Percentiles rank a stretch among this genome's conserved stretches.
Conservation (phyloP, 2,797 vertebrate genomes). For the Etheostoma nigrum region DNA sequence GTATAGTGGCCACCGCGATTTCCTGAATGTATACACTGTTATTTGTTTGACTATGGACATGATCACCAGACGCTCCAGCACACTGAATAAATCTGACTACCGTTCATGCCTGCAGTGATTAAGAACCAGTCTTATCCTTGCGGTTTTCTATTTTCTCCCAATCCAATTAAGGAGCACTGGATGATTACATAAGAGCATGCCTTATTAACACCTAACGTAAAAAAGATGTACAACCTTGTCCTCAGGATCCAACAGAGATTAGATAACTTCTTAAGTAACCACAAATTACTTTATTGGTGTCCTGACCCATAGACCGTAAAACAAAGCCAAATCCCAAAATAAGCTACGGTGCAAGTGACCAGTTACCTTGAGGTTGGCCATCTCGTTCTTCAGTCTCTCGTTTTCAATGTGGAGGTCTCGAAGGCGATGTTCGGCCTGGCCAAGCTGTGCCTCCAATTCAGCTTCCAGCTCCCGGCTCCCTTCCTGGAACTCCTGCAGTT, state of each 20-base stretch:
- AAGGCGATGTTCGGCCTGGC: constrained; percentile 95
- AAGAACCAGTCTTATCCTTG: constrained; percentile 11
- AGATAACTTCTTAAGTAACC: constrained; percentile 54
- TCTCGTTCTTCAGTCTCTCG: constrained; percentile 93
- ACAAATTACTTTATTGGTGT: constrained; percentile 29
- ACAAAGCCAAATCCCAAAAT: neutral
- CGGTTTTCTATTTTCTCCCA: constrained; percentile 68
- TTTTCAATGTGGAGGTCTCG: constrained; percentile 95
- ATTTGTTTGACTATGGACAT: neutral
- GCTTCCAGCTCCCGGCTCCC: constrained; percentile 97
- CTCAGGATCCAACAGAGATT: constrained; percentile 36
- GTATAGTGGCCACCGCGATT: neutral
- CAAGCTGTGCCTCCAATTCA: constrained; percentile 95
- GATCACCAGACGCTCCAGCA: neutral
- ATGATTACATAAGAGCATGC: constrained; percentile 59
- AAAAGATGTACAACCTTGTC: constrained; percentile 43
- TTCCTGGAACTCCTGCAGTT: constrained; percentile 98
- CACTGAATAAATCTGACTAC: neutral
- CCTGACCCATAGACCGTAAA: neutral
- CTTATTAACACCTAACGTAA: constrained; percentile 25
- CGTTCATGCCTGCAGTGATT: constrained; percentile 17
- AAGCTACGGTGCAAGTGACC: constrained; percentile 1
- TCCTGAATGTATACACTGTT: neutral
- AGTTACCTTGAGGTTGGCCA: constrained; percentile 92
- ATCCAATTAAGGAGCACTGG: constrained; percentile 72